A percentile compares a stretch with the other conserved stretches of the same genome.
These are phyloP conservation scores for Geothlypis trichas DNA, from an alignment of 2,113 vertebrate genomes.

Conservation along the genomic window DNA sequence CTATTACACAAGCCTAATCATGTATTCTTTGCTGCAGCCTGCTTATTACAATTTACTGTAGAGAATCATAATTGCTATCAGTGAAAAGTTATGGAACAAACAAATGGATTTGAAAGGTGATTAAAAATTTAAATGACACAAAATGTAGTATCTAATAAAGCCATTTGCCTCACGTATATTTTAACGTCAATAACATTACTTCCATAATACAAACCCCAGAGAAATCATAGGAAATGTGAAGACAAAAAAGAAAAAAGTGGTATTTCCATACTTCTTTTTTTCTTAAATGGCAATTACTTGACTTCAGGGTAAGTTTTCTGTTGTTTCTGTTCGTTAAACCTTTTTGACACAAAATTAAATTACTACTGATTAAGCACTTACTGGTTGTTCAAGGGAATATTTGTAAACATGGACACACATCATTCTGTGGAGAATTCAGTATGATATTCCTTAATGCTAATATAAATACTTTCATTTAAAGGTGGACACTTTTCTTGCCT, in stretches of 20 bases:
- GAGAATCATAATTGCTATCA: neutral
- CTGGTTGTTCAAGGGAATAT: neutral
- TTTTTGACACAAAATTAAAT: neutral
- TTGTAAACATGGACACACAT: neutral
- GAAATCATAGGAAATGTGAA: neutral
- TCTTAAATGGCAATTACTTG: neutral
- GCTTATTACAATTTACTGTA: neutral
- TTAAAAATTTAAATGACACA: neutral
- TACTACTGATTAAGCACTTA: neutral
- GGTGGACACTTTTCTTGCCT: neutral
- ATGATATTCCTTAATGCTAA: neutral
- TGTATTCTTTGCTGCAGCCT: neutral
- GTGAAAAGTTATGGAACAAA: neutral
- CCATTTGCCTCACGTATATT: neutral
- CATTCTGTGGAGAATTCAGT: neutral
- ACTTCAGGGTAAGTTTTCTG: neutral
- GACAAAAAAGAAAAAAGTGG: neutral
- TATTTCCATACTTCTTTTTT: neutral
- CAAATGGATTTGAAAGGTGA: neutral
- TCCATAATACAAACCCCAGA: neutral
- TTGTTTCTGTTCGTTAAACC: neutral
- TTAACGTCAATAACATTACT: neutral
- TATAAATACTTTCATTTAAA: neutral
- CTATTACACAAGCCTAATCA: neutral
- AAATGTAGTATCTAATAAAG: neutral